Evolutionary conservation across 2,797 vertebrate species (phyloP).

Genomic region (Myotis planiceps): DNA sequence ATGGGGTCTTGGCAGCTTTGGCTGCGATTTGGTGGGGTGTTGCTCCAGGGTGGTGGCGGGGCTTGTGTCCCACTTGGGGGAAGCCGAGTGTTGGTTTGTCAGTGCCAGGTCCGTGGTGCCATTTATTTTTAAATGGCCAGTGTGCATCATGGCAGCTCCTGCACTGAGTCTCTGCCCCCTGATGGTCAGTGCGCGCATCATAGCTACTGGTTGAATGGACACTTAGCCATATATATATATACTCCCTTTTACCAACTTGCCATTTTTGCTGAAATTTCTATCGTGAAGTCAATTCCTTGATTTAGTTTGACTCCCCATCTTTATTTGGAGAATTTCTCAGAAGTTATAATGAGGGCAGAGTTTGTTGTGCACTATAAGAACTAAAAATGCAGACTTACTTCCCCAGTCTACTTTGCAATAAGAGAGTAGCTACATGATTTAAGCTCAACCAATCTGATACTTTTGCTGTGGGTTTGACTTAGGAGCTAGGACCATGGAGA

Average conservation of each 20-base stretch:
- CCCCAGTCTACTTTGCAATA: neutral
- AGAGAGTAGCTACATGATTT: neutral
- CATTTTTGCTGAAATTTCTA: constrained; percentile 6
- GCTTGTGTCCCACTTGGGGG: too few species aligned
- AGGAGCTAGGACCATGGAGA: neutral
- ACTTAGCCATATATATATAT: too few species aligned
- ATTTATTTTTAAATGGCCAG: too few species aligned
- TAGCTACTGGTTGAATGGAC: too few species aligned
- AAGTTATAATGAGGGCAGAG: neutral
- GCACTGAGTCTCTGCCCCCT: too few species aligned
- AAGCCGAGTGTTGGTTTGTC: too few species aligned
- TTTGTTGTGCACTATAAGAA: neutral
- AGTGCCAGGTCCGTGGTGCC: too few species aligned
- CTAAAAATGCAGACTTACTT: neutral
- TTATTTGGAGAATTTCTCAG: constrained; percentile 37
- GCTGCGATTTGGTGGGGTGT: too few species aligned
- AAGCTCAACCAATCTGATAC: neutral
- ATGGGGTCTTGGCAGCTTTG: too few species aligned
- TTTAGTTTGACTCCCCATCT: neutral
- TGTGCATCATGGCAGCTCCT: too few species aligned
- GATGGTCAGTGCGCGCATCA: too few species aligned
- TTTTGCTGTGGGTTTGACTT: neutral
- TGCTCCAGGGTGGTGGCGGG: too few species aligned
- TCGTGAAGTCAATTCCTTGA: neutral
- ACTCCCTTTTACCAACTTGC: neutral